Evolutionary conservation across 2,797 vertebrate genomes (phyloP).

Genomic region (Odontamblyopus lacepedii): DNA sequence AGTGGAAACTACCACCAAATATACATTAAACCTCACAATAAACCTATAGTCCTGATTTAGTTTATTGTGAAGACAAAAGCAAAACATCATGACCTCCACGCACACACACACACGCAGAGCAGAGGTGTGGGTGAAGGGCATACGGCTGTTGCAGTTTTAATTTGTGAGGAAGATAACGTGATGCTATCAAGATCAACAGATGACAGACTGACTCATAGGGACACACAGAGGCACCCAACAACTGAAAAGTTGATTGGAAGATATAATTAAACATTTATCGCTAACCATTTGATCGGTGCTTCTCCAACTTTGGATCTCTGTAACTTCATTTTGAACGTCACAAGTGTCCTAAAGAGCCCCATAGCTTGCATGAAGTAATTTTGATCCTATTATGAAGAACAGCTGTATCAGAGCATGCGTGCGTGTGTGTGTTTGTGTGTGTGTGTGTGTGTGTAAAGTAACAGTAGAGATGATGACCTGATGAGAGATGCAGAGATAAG

Average conservation of each 20-base stretch:
- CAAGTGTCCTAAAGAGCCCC: not conserved
- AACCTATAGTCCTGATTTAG: not conserved
- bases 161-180: slow-evolving; percentile 85
- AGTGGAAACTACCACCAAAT: too few relatives aligned
- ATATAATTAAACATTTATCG: slow-evolving; percentile 25
- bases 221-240: slow-evolving; percentile 12
- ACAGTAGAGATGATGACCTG: slow-evolving; percentile 59
- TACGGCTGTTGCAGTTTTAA: slow-evolving; percentile 79
- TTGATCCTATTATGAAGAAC: slow-evolving; percentile 50
- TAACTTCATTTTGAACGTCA: not conserved
- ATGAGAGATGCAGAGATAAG: slow-evolving; percentile 65
- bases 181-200: slow-evolving; percentile 78
- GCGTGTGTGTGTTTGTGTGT: slow-evolving; percentile 13
- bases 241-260: slow-evolving; percentile 31
- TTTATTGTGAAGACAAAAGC: slow-evolving; percentile 24
- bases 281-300: not conserved
- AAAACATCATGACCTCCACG: slow-evolving; percentile 37
- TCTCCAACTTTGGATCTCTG: not conserved
- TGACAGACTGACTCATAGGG: slow-evolving; percentile 38
- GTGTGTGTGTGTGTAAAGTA: slow-evolving; percentile 25
- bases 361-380: not conserved
- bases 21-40: not conserved
- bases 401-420: slow-evolving; percentile 22
- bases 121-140: slow-evolving; percentile 79
- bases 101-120: slow-evolving; percentile 26